Evolutionary conservation across 53 echinoderm and acorn worm species (phyloP).

Genomic region (Paelopatides confundens): DNA sequence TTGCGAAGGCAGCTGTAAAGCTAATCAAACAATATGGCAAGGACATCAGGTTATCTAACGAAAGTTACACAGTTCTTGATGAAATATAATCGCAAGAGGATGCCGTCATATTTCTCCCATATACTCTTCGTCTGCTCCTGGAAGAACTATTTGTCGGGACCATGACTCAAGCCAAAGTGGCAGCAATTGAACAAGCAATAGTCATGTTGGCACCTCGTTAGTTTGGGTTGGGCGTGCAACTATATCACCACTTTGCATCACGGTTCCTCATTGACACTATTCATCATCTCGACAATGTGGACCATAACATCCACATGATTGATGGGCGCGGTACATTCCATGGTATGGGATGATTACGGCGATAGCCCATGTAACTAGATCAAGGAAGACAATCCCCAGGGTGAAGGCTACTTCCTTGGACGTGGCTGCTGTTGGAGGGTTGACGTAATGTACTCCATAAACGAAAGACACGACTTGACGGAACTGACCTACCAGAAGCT

Average conservation of each 20-base stretch:
- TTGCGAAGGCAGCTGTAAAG: background rate
- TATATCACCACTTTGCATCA: slow-evolving; percentile 36
- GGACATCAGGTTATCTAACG: background rate
- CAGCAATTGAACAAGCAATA: slow-evolving; percentile 59
- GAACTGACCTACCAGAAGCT: too few relatives aligned
- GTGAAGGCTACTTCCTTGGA: background rate
- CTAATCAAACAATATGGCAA: background rate
- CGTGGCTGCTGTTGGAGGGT: too few relatives aligned
- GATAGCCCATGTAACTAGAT: background rate
- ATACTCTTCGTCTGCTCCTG: too few relatives aligned
- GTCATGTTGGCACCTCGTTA: slow-evolving; percentile 63
- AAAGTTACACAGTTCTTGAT: background rate
- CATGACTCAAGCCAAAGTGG: slow-evolving; percentile 30
- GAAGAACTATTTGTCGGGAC: background rate
- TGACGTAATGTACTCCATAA: background rate
- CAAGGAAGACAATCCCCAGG: background rate
- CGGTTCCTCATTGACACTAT: background rate
- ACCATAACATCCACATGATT: slow-evolving; percentile 54
- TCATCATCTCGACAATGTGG: slow-evolving; percentile 57
- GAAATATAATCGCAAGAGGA: background rate
- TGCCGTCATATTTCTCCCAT: too few relatives aligned
- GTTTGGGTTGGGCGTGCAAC: slow-evolving; percentile 61
- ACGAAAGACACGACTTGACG: background rate
- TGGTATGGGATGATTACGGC: slow-evolving; percentile 64
- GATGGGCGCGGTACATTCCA: slow-evolving; percentile 63